Percentiles rank a stretch among this genome's conserved stretches.
Evolutionary conservation across 2,113 vertebrate species (phyloP).

Genomic region (Syngnathoides biaculeatus): DNA sequence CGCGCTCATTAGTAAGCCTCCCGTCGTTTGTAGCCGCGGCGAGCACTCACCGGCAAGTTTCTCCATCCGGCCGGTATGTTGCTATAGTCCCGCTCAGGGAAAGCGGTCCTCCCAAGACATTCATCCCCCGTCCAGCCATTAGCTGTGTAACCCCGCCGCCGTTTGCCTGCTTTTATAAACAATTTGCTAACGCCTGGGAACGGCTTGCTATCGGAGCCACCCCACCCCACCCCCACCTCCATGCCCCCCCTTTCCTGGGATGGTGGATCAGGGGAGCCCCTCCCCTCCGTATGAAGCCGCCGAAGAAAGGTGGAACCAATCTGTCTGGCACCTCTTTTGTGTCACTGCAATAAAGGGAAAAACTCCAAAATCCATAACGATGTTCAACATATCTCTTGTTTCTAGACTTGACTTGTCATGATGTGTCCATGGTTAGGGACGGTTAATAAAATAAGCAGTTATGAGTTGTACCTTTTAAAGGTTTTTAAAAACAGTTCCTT

Average conservation of each 20-base stretch:
- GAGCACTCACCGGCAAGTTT: constrained; percentile 6
- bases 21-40: neutral
- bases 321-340: constrained; percentile 80
- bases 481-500: neutral
- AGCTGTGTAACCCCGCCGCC: constrained; percentile 30
- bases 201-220: constrained; percentile 62
- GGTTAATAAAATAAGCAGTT: neutral
- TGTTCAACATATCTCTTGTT: neutral
- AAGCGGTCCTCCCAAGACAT: neutral
- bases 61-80: neutral
- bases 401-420: neutral
- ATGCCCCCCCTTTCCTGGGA: constrained; percentile 23
- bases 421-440: neutral
- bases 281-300: constrained; percentile 89
- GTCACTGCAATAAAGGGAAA: constrained; percentile 43
- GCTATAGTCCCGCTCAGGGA: neutral
- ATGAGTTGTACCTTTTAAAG: neutral
- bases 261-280: constrained; percentile 71
- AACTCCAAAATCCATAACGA: neutral
- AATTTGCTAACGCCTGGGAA: constrained; percentile 70
- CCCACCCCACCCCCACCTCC: neutral
- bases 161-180: constrained; percentile 64
- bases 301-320: constrained; percentile 93
- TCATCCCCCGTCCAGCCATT: constrained; percentile 25
- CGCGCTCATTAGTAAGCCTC: constrained; percentile 45